Evolutionary conservation across 2,888 invertebrate genomes (phyloP), one percentile per base, ranked within the genome.

Genomic region (Eurytoma californica): DNA sequence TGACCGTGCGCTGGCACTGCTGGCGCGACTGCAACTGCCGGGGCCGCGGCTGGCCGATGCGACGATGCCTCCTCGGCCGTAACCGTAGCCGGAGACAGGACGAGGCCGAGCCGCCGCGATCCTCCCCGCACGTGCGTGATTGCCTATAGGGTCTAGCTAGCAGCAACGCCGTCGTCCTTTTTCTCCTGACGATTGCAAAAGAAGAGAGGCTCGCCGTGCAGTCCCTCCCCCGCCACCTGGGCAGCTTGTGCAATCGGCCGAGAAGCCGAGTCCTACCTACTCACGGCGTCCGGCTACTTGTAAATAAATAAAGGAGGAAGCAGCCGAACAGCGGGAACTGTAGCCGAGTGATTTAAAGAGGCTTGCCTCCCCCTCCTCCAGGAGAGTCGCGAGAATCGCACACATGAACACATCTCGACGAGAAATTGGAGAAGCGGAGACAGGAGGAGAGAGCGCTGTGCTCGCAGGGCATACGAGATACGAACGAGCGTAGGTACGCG

Each of bases 251-350:
- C 79, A 75, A 80, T 72, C 72, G 58, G 39, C 39, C 60, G 70
- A n/a, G 39, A 60, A 66, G 70, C 70, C 69, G 66, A 60, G 47
- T 63, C 18, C 2, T 24, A 24, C 24, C 24, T 24, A 24, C 39
- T 39, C 39, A 9, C 39, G 39, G 53, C 53, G 53, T 5, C 5
- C 53, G 16, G 5, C 66, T 67, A 47, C 18, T 49, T 47, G 67
- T 75, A 79, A 74, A 79, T 66, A 79, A 79, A 75, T 65, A 69
- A 79, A 65, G 39, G 55, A 74, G 39, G 28, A 55, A 13, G 63
- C 51, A 51, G 65, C 49, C 49, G 20, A 18, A 49, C 66, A 16
- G 66, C 20, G 51, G 18, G 66, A 20, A 24, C 18, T 49, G 12
- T 9, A 51, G 49, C 28, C 13, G 18, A 18, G 49, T 20, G 24